Evolutionary conservation across 2,888 invertebrate species (phyloP), one percentile per base, ranked within the genome.

Genomic region (Apotomis betuletana): DNA sequence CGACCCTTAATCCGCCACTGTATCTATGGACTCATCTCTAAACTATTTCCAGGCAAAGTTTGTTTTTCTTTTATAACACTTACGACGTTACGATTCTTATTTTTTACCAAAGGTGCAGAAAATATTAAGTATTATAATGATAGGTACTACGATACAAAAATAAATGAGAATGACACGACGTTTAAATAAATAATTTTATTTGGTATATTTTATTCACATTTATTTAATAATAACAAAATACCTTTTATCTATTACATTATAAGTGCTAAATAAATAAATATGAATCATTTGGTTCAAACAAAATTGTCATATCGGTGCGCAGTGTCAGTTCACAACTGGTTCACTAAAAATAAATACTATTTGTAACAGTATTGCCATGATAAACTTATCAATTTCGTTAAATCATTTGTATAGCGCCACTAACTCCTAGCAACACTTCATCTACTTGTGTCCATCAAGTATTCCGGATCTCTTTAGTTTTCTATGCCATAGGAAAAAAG

Each of bases 321-420:
- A 49, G 55, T 57, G 55, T 57, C 54, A 65, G 13, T 61, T 67
- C 52, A 60, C 60, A 70, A 70, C 38, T 65, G 55, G 57, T 65
- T 3, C 9, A n/a, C 55, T 65, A 65, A 15, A 58, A 70, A 49
- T 61, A 68, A 59, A 67, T 68, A 62, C 51, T 51, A 49, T 44
- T 52, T 59, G 59, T 41, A 38, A 72, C 55, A 59, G 15, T n/a
- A 72, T 68, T 54, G 63, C 12, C 55, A 65, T 51, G 55, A 72
- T 58, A 58, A 41, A 51, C 51, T 8, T 60, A 10, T 70, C 6
- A 57, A 15, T 58, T 63, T 46, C 57, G 51, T 63, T 52, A 57
- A 64, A 54, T 44, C 38, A 59, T 51, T 84, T 81, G 74, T 81
- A 83, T 83, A 91, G 92, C 91, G 92, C 91, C 91, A 91, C 85